These are phyloP conservation scores for Sarcophaga caerulescens DNA, from an alignment of 2,888 invertebrate genomes.

Conservation along the genomic window DNA sequence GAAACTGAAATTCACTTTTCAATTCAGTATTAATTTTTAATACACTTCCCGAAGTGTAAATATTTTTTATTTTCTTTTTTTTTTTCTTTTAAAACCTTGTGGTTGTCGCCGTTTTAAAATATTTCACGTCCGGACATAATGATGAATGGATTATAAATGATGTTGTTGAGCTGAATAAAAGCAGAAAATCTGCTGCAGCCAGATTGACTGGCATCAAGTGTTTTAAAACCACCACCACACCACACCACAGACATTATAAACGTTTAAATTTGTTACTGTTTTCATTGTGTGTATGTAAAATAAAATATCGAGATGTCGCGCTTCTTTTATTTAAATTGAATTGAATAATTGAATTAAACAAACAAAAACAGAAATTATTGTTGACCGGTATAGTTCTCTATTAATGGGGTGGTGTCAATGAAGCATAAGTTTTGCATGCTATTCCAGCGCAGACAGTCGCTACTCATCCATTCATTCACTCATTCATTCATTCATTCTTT, in stretches of 20 bases:
- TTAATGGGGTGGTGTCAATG: conserved; percentile 50
- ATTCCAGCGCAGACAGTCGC: background rate
- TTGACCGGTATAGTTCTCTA: conserved; percentile 53
- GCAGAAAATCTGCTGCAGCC: conserved; percentile 33
- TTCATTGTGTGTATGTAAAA: background rate
- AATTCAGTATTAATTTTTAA: conserved; percentile 13
- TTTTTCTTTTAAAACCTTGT: background rate
- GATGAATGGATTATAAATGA: conserved; percentile 65
- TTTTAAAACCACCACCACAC: background rate
- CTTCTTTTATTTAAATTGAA: conserved; percentile 52
- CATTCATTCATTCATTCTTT: conserved; percentile 7
- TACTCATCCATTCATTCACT: background rate
- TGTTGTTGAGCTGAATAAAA: conserved; percentile 51
- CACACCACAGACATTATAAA: background rate
- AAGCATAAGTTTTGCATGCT: background rate
- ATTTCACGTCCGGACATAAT: conserved; percentile 63
- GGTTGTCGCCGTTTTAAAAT: conserved; percentile 19
- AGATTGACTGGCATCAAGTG: background rate
- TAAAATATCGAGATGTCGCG: conserved; percentile 24
- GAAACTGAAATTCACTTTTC: conserved; percentile 10
- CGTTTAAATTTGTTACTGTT: background rate
- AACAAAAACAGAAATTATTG: conserved; percentile 19
- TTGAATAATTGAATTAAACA: conserved; percentile 67
- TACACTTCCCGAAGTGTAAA: conserved; percentile 41
- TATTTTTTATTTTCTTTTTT: background rate